Percentiles rank a stretch among this genome's conserved stretches.
Conservation (phyloP, 2,888 invertebrate genomes). For the Meliscaeva auricollis region DNA sequence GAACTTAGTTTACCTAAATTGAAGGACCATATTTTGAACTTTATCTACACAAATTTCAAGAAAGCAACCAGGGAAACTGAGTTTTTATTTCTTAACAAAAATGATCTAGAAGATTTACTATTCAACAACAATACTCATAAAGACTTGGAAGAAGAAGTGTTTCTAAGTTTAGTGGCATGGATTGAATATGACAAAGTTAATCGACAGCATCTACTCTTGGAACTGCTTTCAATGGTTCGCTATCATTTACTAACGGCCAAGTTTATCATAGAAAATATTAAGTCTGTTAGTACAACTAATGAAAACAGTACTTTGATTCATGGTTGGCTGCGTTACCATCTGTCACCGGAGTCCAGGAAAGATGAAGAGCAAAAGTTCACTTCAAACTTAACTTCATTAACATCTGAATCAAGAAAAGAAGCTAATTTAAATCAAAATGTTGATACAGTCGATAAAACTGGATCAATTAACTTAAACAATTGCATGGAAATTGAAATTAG, state of each 20-base stretch:
- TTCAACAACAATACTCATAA: neutral
- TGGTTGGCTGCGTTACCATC: neutral
- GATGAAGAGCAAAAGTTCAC: neutral
- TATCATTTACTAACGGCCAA: neutral
- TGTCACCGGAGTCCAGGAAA: neutral
- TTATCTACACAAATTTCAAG: neutral
- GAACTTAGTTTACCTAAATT: neutral
- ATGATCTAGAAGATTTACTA: neutral
- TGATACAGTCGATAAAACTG: neutral
- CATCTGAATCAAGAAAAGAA: neutral
- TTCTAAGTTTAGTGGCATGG: neutral
- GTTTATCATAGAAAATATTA: neutral
- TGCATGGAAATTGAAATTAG: neutral
- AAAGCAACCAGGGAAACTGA: neutral
- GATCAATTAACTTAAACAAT: neutral
- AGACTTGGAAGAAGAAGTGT: neutral
- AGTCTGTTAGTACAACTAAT: neutral
- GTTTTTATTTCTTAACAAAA: neutral
- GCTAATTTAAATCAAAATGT: too few relatives aligned
- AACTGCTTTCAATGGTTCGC: neutral
- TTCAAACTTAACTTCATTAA: too few relatives aligned
- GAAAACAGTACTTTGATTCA: neutral
- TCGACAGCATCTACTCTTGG: neutral
- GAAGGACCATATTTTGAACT: neutral
- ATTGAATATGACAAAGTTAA: neutral